Evolutionary conservation across 2,888 invertebrate species (phyloP), one percentile per base, ranked within the genome.

Genomic region (Pelosia muscerda): DNA sequence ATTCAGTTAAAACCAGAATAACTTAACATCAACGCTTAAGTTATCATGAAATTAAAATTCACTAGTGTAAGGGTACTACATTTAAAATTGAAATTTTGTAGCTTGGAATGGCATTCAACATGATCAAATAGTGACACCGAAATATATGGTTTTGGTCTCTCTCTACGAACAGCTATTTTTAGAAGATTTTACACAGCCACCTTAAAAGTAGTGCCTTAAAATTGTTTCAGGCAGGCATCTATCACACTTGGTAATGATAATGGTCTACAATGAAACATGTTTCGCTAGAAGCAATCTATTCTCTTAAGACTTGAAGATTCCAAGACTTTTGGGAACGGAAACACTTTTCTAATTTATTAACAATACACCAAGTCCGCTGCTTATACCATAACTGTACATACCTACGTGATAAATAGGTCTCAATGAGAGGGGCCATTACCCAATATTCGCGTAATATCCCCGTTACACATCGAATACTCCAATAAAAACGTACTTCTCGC

Each of bases 401-500:
- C 54, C 23, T 63, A 63, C 23, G 42, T 58, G 62, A 19, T 56
- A 42, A 62, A 66, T 66, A 69, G 63, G 56, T 61, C 62, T 69
- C 78, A 69, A 75, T 80, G 68, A 73, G 65, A 64, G 28, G 42
- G 31, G 64, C 67, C 71, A 74, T 73, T 76, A 62, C 68, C 72
- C 71, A 78, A 73, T 77, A 73, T 76, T 71, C 73, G 76, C 79
- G 86, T 82, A 86, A 77, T 83, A 77, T 77, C 68, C 65, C 78
- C 83, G 85, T 86, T 85, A 81, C 81, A 80, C 83, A 81, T 83
- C 83, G 86, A 86, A 87, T 87, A 87, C 85, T 90, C 88, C 89
- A 90, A 91, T 91, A 86, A 90, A 79, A 89, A 89, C 84, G 84
- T 81, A 85, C 86, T 86, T 85, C 86, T 81, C 87, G 84, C 84